Evolutionary conservation across 2,113 vertebrate species (phyloP), one percentile per base, ranked within the genome.

Genomic region (Chloebia gouldiae): DNA sequence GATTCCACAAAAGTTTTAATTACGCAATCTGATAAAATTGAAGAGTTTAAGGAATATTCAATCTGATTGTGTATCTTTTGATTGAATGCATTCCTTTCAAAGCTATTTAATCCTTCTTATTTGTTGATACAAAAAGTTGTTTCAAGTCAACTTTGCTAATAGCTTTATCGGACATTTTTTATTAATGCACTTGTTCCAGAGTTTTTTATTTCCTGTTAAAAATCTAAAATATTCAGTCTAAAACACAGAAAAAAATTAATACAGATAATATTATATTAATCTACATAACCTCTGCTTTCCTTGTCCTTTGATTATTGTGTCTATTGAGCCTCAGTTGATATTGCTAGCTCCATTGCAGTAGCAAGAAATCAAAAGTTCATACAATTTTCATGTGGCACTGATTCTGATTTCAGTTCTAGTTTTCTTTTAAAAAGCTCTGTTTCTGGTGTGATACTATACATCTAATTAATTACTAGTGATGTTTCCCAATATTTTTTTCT

Each of bases 21-120:
- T 81, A 54, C 19, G 4, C n/a, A 64, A 13, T 76, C 24, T 20
- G 31, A 39, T 5, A 75, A 81, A 84, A 61, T 28, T 25, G n/a
- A 73, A 65, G 13, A 23, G 8, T 40, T 78, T 27, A 54, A 50
- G 15, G 4, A n/a, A 4, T 25, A 51, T 70, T 76, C 23, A 77
- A 28, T 10, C 4, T 76, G 10, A 10, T 3, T 44, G 4, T 7
- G 5, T 20, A 57, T 25, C 3, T 64, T 88, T n/a, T 1, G 0
- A 28, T 18, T 56, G 13, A 6, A 69, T 33, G 2, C 4, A 21
- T 45, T 80, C 7, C 3, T 80, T 65, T 56, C 9, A n/a, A 44
- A 81, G 15, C 6, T 1, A 54, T 47, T 53, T 64, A 35, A 72
- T 77, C 8, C 16, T 76, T 61, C 16, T 47, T 81, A 45, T 35